Evolutionary conservation across 92 coral and sea anemone genomes (phyloP).

Genomic region (Porites evermanni): DNA sequence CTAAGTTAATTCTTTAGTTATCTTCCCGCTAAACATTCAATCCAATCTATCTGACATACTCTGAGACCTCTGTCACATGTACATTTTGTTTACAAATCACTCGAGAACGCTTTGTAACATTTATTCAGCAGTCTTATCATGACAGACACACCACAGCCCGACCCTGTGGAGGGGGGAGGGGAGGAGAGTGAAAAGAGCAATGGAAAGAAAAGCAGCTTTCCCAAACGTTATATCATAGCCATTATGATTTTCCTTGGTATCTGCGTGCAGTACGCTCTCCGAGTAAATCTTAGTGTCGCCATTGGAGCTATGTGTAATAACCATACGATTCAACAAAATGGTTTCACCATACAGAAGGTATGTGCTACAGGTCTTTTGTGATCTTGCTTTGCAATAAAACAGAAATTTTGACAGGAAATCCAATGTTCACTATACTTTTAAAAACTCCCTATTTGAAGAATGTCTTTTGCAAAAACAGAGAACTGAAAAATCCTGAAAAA

Average conservation of each 20-base stretch:
- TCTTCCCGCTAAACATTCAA: too few relatives aligned
- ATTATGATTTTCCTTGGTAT: slow-evolving; percentile 96
- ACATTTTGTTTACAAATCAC: not conserved
- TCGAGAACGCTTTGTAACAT: not conserved
- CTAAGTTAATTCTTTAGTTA: too few relatives aligned
- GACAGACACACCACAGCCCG: slow-evolving; percentile 71
- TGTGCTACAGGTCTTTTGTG: not conserved
- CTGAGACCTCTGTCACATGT: too few relatives aligned
- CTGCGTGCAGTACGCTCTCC: slow-evolving; percentile 93
- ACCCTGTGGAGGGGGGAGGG: slow-evolving; percentile 75
- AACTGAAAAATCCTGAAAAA: too few relatives aligned
- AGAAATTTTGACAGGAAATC: not conserved
- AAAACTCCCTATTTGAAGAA: too few relatives aligned
- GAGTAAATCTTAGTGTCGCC: slow-evolving; percentile 96
- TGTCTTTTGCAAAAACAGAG: too few relatives aligned
- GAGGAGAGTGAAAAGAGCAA: slow-evolving; percentile 33
- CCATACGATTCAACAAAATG: slow-evolving; percentile 85
- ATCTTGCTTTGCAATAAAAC: not conserved
- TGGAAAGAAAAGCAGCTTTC: slow-evolving; percentile 72
- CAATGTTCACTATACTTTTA: not conserved
- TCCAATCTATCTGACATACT: too few relatives aligned
- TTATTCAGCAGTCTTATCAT: slow-evolving; percentile 2
- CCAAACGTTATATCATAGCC: slow-evolving; percentile 91
- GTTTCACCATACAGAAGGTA: slow-evolving; percentile 93
- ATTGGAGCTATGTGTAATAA: slow-evolving; percentile 98